A percentile compares a stretch with the other conserved stretches of the same genome.
Conservation (phyloP, 2,888 invertebrate genomes). For the Cremastinae sp. region DNA sequence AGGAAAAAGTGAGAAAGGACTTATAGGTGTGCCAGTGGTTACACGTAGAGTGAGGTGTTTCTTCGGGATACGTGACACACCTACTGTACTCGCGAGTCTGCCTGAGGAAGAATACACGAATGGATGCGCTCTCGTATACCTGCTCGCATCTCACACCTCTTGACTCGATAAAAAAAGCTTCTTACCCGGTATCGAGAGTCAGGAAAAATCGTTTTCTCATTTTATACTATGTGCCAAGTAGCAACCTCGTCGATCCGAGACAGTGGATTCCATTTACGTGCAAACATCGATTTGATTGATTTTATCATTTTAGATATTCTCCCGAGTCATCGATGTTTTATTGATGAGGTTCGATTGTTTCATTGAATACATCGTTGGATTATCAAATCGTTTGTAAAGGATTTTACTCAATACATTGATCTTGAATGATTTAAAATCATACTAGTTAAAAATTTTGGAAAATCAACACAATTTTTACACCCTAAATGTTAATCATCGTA, state of each 20-base stretch:
- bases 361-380: too few relatives aligned
- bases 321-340: too few relatives aligned
- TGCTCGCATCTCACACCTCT: conserved; percentile 34
- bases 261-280: conserved; percentile 42
- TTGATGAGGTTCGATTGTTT: neutral
- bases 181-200: conserved; percentile 36
- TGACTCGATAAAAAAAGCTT: conserved; percentile 37
- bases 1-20: conserved; percentile 69
- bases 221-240: conserved; percentile 41
- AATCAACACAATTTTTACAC: too few relatives aligned
- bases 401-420: too few relatives aligned
- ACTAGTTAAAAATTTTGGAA: too few relatives aligned
- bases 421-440: too few relatives aligned
- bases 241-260: conserved; percentile 22
- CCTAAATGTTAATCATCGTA: too few relatives aligned
- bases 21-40: conserved; percentile 58
- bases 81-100: conserved; percentile 54
- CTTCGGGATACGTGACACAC: conserved; percentile 69
- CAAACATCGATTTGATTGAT: conserved; percentile 32
- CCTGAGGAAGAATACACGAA: conserved; percentile 39
- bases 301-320: too few relatives aligned
- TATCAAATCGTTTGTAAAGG: too few relatives aligned
- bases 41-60: conserved; percentile 66
- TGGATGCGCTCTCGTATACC: conserved; percentile 21
- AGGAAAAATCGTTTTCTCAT: conserved; percentile 38